Conservation (phyloP, 1,140 invertebrate genomes). For the Druon quercuslanigerum region DNA sequence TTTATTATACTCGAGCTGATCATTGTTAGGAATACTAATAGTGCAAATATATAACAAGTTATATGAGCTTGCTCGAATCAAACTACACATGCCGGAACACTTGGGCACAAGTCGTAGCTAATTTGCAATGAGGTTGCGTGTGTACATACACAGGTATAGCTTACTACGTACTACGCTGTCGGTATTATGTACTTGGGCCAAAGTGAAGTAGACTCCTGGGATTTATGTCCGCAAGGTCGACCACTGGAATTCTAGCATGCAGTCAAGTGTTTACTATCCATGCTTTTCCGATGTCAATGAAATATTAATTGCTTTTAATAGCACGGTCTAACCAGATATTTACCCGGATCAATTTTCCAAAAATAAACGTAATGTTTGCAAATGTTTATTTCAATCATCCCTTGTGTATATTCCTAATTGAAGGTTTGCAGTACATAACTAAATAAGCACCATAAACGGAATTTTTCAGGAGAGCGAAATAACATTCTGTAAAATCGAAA, state of each 20-base stretch:
- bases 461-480: too few species aligned
- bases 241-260: constrained; percentile 29
- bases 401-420: too few species aligned
- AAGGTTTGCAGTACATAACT: too few species aligned
- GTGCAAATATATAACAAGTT: constrained; percentile 25
- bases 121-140: constrained; percentile 28
- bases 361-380: background rate
- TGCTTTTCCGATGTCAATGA: constrained; percentile 1
- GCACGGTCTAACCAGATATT: background rate
- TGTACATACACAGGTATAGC: constrained; percentile 25
- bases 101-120: constrained; percentile 16
- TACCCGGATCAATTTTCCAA: background rate
- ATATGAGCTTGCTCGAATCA: constrained; percentile 24
- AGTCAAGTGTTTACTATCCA: constrained; percentile 22
- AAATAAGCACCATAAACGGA: too few species aligned
- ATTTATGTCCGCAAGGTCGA: constrained; percentile 27
- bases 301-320: constrained; percentile 27
- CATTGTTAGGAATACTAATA: background rate
- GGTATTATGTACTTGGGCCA: constrained; percentile 29
- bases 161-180: constrained; percentile 16
- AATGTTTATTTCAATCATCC: background rate
- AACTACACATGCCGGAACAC: constrained; percentile 21
- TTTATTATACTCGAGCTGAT: too few species aligned
- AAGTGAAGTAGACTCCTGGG: constrained; percentile 30
- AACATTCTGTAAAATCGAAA: too few species aligned